Evolutionary conservation across 2,113 vertebrate species (phyloP).

Genomic region (Megaleporinus macrocephalus): DNA sequence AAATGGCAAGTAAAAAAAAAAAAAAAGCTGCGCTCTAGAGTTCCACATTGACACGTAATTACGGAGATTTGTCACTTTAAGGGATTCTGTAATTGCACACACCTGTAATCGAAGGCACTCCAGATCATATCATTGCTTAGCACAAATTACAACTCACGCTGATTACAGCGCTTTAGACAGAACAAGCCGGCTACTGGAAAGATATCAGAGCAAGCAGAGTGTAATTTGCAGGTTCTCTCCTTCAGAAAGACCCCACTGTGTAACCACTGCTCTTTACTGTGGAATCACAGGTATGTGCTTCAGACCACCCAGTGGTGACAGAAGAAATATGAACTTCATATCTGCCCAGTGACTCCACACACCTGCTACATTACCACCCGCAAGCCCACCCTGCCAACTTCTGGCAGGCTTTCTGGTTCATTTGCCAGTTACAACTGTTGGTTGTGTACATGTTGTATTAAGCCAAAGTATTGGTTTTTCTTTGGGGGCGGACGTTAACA

Average conservation of each 20-base stretch:
- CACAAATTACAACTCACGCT: conserved; percentile 57
- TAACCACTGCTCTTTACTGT: conserved; percentile 17
- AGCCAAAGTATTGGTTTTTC: not conserved
- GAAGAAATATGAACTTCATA: conserved; percentile 24
- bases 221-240: conserved; percentile 58
- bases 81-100: conserved; percentile 52
- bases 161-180: conserved; percentile 62
- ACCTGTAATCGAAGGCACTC: conserved; percentile 43
- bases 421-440: not conserved
- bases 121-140: conserved; percentile 25
- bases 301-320: conserved; percentile 43
- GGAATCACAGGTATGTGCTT: conserved; percentile 34
- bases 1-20: conserved; percentile 21
- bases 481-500: not conserved
- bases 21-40: conserved; percentile 2
- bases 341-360: conserved; percentile 2
- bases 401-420: conserved; percentile 11
- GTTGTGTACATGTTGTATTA: not conserved
- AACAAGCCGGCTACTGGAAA: conserved; percentile 62
- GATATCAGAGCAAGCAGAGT: conserved; percentile 63
- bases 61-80: conserved; percentile 51
- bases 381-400: not conserved
- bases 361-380: conserved; percentile 24
- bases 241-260: conserved; percentile 54
- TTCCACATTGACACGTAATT: conserved; percentile 59